phyloP scores from a whole-genome alignment of 2,888 invertebrate species.

The Tethea ocularis region DNA sequence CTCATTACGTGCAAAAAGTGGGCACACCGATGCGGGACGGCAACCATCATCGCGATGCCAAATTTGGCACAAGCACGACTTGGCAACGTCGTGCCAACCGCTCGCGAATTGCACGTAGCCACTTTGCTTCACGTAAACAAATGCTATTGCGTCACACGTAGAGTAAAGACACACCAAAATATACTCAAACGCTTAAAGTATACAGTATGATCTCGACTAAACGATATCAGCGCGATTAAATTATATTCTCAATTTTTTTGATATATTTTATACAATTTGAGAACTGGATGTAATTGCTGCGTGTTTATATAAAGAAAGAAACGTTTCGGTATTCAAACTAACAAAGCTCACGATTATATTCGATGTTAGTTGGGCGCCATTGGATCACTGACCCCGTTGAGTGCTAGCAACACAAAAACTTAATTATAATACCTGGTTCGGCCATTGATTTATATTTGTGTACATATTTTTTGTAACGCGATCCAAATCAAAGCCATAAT shows the following conservation, averaged over 20 bases:
- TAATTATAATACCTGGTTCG: neutral
- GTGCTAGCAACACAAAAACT: constrained; percentile 10
- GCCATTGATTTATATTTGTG: neutral
- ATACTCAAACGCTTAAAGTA: constrained; percentile 38
- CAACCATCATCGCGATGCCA: constrained; percentile 59
- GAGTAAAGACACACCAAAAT: constrained; percentile 43
- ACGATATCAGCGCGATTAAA: constrained; percentile 39
- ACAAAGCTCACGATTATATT: constrained; percentile 21
- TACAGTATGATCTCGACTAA: constrained; percentile 40
- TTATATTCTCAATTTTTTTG: constrained; percentile 62
- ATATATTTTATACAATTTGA: constrained; percentile 45
- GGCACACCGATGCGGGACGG: constrained; percentile 46
- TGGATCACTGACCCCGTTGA: constrained; percentile 31
- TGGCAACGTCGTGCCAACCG: constrained; percentile 66
- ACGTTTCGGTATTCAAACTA: constrained; percentile 16
- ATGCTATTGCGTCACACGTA: constrained; percentile 70
- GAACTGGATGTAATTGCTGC: constrained; percentile 37
- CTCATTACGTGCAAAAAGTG: constrained; percentile 54
- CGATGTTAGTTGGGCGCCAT: constrained; percentile 19
- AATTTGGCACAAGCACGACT: constrained; percentile 75
- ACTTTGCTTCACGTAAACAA: constrained; percentile 72
- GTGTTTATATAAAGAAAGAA: constrained; percentile 26
- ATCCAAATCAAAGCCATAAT: neutral
- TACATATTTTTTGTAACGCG: neutral
- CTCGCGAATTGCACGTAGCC: constrained; percentile 58